phyloP scores from a whole-genome alignment of 2,113 vertebrate genomes.

The Nettapus auritus region DNA sequence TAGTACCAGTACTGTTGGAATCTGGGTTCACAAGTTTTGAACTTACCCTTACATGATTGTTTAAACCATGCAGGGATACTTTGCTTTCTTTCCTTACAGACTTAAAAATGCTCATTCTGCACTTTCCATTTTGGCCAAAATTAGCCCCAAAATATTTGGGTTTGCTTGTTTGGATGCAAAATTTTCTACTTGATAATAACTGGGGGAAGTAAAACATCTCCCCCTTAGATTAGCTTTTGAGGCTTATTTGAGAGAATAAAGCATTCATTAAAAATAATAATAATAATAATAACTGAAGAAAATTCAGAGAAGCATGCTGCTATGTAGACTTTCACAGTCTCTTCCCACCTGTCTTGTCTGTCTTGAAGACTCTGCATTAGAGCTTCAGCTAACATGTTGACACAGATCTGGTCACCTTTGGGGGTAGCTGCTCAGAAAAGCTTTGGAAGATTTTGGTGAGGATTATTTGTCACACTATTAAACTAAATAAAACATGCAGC shows the following conservation, averaged over 20 bases:
- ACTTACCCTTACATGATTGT: background rate
- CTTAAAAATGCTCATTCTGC: background rate
- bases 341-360: background rate
- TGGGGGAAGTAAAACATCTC: background rate
- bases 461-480: background rate
- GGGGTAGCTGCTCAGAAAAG: background rate
- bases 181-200: background rate
- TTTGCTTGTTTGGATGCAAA: background rate
- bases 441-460: background rate
- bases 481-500: background rate
- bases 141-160: background rate
- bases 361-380: background rate
- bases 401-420: background rate
- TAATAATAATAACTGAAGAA: background rate
- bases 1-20: background rate
- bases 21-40: constrained; percentile 1
- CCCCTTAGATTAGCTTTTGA: background rate
- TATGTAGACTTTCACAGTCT: background rate
- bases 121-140: background rate
- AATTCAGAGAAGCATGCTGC: background rate
- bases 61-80: background rate
- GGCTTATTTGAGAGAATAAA: background rate
- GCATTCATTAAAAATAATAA: background rate
- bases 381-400: background rate
- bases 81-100: background rate